Conservation (phyloP, 2,888 invertebrate genomes). For the Biston betularia region DNA sequence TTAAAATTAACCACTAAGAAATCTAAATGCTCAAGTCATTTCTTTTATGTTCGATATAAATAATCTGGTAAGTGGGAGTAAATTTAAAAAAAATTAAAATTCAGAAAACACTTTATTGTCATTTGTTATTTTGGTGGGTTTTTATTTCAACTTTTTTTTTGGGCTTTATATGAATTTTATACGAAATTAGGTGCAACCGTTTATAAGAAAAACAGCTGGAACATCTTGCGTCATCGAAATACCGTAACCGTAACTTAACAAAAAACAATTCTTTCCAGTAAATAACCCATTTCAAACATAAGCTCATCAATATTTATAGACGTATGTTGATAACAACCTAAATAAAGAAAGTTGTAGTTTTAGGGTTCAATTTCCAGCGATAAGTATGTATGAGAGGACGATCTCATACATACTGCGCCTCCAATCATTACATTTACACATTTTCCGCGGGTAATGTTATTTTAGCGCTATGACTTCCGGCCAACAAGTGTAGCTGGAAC, state of each 20-base stretch:
- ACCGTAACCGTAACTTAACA: neutral
- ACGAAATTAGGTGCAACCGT: no score
- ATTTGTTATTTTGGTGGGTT: no score
- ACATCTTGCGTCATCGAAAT: neutral
- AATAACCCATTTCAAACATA: slow-evolving; percentile 4
- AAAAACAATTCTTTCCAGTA: slow-evolving; percentile 10
- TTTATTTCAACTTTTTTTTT: no score
- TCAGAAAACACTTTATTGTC: no score
- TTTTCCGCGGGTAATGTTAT: slow-evolving; percentile 49
- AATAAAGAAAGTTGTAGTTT: slow-evolving; percentile 32
- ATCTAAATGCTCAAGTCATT: no score
- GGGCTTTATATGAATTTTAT: no score
- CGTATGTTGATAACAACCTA: slow-evolving; percentile 11
- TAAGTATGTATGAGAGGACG: slow-evolving; percentile 34
- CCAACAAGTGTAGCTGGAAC: slow-evolving; percentile 61
- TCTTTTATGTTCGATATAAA: no score
- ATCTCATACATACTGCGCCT: slow-evolving; percentile 29
- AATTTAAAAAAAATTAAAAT: no score
- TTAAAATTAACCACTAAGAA: no score
- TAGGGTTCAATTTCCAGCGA: slow-evolving; percentile 21
- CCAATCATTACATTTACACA: slow-evolving; percentile 47
- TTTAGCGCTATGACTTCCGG: slow-evolving; percentile 57
- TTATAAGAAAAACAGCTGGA: neutral
- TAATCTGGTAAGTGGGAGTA: no score
- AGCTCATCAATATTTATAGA: slow-evolving; percentile 26